Conservation (phyloP, 2,113 vertebrate species). For the Vicugna pacos region DNA sequence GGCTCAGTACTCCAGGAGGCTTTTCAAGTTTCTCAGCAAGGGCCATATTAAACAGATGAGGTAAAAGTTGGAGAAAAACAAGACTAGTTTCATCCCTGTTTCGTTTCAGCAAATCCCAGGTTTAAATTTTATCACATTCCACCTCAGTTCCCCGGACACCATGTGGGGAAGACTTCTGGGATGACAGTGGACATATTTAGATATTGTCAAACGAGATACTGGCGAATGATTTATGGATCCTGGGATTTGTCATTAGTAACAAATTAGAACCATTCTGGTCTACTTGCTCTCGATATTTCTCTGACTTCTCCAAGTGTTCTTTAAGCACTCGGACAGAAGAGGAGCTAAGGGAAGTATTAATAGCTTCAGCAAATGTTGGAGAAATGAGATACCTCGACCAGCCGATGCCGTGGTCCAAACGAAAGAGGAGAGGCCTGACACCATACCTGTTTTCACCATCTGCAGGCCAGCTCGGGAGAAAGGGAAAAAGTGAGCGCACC, state of each 20-base stretch:
- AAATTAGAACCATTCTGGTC: slow-evolving; percentile 1
- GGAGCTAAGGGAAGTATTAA: slow-evolving; percentile 50
- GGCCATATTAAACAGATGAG: slow-evolving; percentile 23
- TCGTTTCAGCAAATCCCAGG: background rate
- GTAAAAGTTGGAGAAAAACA: slow-evolving; percentile 49
- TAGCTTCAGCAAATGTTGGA: slow-evolving; percentile 77
- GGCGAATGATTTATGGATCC: background rate
- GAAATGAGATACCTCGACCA: slow-evolving; percentile 60
- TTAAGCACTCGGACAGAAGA: slow-evolving; percentile 65
- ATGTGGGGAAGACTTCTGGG: background rate
- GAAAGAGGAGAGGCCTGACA: slow-evolving; percentile 66
- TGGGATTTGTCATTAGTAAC: background rate
- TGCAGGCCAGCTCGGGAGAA: background rate
- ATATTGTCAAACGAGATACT: background rate
- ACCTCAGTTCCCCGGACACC: background rate
- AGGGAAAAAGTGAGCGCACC: slow-evolving; percentile 51
- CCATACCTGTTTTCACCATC: slow-evolving; percentile 69
- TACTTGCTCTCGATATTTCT: slow-evolving; percentile 31
- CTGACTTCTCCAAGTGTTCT: slow-evolving; percentile 34
- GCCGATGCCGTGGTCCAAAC: background rate
- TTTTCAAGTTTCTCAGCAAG: slow-evolving; percentile 43
- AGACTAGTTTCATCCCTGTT: background rate
- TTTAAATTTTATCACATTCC: slow-evolving; percentile 38
- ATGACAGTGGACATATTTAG: slow-evolving; percentile 3
- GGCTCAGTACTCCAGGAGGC: background rate